A percentile compares a stretch with the other conserved stretches of the same genome.
Evolutionary conservation across 2,888 invertebrate genomes (phyloP).

Genomic region (Standfussiana lucernea): DNA sequence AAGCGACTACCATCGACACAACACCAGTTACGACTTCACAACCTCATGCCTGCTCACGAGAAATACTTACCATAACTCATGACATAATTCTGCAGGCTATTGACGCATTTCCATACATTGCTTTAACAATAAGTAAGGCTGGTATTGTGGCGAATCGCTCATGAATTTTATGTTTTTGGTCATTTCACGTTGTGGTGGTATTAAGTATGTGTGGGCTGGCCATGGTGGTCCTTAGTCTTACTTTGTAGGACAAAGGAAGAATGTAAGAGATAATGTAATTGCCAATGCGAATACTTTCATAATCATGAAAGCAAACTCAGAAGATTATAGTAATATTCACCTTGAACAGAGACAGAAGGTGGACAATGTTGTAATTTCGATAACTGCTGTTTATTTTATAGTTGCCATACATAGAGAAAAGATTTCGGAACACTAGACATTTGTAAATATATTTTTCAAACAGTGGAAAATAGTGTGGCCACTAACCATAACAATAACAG

Average conservation of each 20-base stretch:
- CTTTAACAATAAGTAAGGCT: conserved; percentile 39
- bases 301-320: background rate
- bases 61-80: conserved; percentile 25
- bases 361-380: background rate
- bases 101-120: conserved; percentile 55
- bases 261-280: background rate
- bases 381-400: background rate
- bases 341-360: background rate
- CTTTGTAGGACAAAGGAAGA: conserved; percentile 39
- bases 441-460: background rate
- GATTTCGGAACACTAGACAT: background rate
- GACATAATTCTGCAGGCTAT: conserved; percentile 30
- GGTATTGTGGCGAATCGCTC: conserved; percentile 41
- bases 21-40: conserved; percentile 37
- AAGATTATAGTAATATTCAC: background rate
- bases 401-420: background rate
- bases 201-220: conserved; percentile 39
- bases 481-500: background rate
- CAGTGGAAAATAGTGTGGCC: background rate
- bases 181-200: conserved; percentile 29
- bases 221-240: conserved; percentile 44
- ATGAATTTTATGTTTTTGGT: conserved; percentile 52
- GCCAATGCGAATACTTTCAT: background rate
- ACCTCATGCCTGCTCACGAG: conserved; percentile 26
- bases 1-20: background rate